Percentiles rank a stretch among this genome's conserved stretches.
Evolutionary conservation across 2,797 vertebrate genomes (phyloP).

Genomic region (Paguma larvata): DNA sequence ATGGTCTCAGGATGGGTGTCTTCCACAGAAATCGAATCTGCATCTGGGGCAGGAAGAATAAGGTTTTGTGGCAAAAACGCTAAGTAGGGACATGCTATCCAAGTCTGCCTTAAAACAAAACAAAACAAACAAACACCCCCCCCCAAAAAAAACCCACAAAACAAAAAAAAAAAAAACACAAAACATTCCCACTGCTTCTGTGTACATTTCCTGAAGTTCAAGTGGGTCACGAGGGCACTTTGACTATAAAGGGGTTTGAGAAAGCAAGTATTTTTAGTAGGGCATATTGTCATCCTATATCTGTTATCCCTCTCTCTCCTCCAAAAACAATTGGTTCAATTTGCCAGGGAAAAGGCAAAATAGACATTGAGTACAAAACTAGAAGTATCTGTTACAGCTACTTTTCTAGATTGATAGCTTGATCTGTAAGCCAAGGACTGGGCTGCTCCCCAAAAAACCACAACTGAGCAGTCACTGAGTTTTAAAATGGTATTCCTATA

Average conservation of each 20-base stretch:
- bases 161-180: no score
- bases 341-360: neutral
- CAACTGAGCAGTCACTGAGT: neutral
- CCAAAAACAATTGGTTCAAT: neutral
- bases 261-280: neutral
- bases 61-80: neutral
- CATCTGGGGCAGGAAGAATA: neutral
- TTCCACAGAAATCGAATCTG: neutral
- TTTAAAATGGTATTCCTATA: slow-evolving; percentile 10
- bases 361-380: neutral
- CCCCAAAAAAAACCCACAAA: no score
- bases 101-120: neutral
- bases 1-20: neutral
- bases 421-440: neutral
- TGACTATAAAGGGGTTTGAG: neutral
- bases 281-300: neutral
- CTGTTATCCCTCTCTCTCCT: no score
- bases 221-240: neutral
- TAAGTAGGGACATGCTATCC: neutral
- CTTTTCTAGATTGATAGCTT: neutral
- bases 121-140: no score
- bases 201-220: slow-evolving; percentile 9
- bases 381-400: neutral
- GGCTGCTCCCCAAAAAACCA: neutral
- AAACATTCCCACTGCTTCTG: neutral